These are phyloP conservation scores for Bellardia pandia DNA, from an alignment of 2,888 invertebrate species.

Conservation along the genomic window DNA sequence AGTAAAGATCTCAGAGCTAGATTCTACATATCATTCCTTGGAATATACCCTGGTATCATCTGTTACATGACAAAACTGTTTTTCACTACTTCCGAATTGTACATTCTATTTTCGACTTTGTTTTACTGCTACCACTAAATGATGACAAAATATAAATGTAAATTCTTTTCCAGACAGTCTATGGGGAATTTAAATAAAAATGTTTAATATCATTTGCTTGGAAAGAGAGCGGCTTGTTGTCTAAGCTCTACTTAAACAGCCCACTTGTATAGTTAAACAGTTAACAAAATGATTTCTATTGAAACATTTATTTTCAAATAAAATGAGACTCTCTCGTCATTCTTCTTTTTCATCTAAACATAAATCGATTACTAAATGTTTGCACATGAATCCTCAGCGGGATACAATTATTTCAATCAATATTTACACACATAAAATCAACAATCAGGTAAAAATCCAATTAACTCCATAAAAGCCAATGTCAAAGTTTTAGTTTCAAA, in stretches of 20 bases:
- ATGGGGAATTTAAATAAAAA: background rate
- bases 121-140: too few relatives aligned
- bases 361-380: constrained; percentile 72
- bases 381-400: constrained; percentile 71
- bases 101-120: too few relatives aligned
- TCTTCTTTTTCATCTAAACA: constrained; percentile 29
- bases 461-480: constrained; percentile 80
- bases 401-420: constrained; percentile 74
- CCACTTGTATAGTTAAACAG: background rate
- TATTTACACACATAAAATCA: constrained; percentile 76
- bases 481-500: constrained; percentile 65
- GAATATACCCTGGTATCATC: too few relatives aligned
- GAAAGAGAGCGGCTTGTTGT: background rate
- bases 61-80: too few relatives aligned
- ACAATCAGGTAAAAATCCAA: constrained; percentile 79
- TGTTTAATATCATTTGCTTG: background rate
- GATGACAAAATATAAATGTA: too few relatives aligned
- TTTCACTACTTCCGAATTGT: too few relatives aligned
- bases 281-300: constrained; percentile 25
- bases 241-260: background rate
- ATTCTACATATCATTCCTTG: too few relatives aligned
- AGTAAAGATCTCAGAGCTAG: too few relatives aligned
- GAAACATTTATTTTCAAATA: background rate
- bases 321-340: constrained; percentile 17
- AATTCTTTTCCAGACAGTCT: too few relatives aligned